Conservation (phyloP, 2,797 vertebrate genomes). For the Notolabrus celidotus region DNA sequence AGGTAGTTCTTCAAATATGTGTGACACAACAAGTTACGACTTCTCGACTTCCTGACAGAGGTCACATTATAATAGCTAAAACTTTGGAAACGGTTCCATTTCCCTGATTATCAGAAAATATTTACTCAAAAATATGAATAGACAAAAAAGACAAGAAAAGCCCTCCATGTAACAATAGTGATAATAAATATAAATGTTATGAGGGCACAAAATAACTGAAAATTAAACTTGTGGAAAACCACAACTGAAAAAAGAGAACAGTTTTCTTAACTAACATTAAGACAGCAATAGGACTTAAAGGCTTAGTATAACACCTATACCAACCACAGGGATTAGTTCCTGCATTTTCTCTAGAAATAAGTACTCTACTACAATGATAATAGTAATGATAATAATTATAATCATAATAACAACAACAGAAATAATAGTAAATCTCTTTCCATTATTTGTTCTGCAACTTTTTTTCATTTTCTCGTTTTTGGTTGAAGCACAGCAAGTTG, state of each 20-base stretch:
- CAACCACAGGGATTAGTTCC: constrained; percentile 86
- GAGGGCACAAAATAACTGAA: constrained; percentile 81
- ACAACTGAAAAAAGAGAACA: constrained; percentile 68
- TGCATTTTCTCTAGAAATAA: constrained; percentile 85
- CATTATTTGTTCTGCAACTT: constrained; percentile 79
- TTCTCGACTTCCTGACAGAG: constrained; percentile 89
- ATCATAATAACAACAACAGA: constrained; percentile 64
- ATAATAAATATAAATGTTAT: constrained; percentile 86
- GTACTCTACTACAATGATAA: constrained; percentile 86
- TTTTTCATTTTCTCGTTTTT: constrained; percentile 75
- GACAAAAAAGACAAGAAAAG: constrained; percentile 77
- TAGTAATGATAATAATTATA: constrained; percentile 80
- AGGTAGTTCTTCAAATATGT: constrained; percentile 84
- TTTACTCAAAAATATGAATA: constrained; percentile 79
- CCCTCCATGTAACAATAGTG: constrained; percentile 82
- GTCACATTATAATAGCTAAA: constrained; percentile 83
- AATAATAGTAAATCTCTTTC: constrained; percentile 78
- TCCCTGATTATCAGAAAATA: constrained; percentile 93
- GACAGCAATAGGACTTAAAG: constrained; percentile 87
- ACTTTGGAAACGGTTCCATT: constrained; percentile 92
- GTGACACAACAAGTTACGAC: constrained; percentile 82
- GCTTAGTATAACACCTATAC: constrained; percentile 81
- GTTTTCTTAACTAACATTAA: constrained; percentile 80
- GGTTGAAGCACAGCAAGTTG: constrained; percentile 89
- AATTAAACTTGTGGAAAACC: constrained; percentile 74